These are phyloP conservation scores for Heteromyza rotundicornis DNA, from an alignment of 2,888 invertebrate genomes.

Conservation along the genomic window DNA sequence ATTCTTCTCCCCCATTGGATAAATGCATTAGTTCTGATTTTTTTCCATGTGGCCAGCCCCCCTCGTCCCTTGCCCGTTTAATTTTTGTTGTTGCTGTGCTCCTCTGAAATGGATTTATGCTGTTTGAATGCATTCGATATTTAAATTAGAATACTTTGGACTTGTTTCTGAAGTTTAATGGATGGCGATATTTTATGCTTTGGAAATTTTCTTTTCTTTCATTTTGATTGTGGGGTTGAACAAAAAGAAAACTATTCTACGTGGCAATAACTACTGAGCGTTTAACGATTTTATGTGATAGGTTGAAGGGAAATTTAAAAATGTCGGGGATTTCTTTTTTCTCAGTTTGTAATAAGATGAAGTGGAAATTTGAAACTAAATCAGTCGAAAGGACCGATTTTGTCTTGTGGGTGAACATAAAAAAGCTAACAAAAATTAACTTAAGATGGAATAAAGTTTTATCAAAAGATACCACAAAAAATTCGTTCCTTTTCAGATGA, in stretches of 20 bases:
- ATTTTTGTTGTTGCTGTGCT: neutral
- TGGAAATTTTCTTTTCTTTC: neutral
- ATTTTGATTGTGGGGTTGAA: neutral
- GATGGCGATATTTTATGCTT: neutral
- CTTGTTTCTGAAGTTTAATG: neutral
- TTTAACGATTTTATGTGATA: neutral
- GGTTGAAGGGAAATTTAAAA: neutral
- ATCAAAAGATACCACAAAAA: too few species aligned
- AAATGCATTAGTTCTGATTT: conserved; percentile 1
- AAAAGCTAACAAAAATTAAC: too few species aligned
- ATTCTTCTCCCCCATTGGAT: neutral
- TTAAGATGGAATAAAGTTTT: too few species aligned
- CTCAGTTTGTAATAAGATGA: neutral
- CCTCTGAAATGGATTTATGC: neutral
- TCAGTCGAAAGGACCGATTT: too few species aligned
- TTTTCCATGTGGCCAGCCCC: neutral
- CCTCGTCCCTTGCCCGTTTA: neutral
- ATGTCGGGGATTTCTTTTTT: neutral
- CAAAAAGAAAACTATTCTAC: too few species aligned
- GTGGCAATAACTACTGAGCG: neutral
- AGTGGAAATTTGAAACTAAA: too few species aligned
- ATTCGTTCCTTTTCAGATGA: too few species aligned
- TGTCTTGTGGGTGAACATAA: too few species aligned
- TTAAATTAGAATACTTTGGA: neutral
- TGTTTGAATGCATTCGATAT: neutral